Evolutionary conservation across 2,888 invertebrate species (phyloP), one percentile per base, ranked within the genome.

Genomic region (Achlya flavicornis): DNA sequence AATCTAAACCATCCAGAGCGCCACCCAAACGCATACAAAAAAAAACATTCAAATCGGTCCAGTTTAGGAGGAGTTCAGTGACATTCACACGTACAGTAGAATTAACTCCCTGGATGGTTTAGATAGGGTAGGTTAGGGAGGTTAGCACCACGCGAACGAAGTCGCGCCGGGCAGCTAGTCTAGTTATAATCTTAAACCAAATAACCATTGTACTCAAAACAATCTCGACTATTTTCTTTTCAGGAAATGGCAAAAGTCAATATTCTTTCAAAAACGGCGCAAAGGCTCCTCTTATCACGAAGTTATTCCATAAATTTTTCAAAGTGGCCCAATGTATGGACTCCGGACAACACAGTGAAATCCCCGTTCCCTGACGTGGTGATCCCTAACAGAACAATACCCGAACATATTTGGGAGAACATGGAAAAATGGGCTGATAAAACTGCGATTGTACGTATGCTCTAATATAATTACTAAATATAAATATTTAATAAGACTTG

Each of bases 381-480:
- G 0, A 82, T 94, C 67, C 94, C 95, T 0, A 93, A 94, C 66
- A 74, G 90, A 5, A 91, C 94, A 0, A 66, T 96, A n/a, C 86
- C 94, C 63, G 95, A 96, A 72, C 94, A 94, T 70, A 84, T 96
- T 32, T 96, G 95, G 95, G 83, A 87, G 65, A 90, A 95, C 71
- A 75, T 96, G 61, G 94, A 94, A 26, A 94, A 91, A 78, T 96
- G 96, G 96, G 90, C 94, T 19, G 94, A 96, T 65, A 94, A 94
- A 79, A 94, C 94, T 0, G 96, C 96, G 32, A 65, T 95, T 84
- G 96, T 96, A 89, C 91, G 94, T 92, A 12, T 41, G 35, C 0
- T 41, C 8, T 41, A 3, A 41, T 8, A 41, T 53, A 11, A 66
- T 58, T 14, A 26, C 26, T n/a, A 26, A 1, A 26, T 26, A 26